Evolutionary conservation across 1,140 invertebrate species (phyloP).

Genomic region (Conopomorpha cramerella): DNA sequence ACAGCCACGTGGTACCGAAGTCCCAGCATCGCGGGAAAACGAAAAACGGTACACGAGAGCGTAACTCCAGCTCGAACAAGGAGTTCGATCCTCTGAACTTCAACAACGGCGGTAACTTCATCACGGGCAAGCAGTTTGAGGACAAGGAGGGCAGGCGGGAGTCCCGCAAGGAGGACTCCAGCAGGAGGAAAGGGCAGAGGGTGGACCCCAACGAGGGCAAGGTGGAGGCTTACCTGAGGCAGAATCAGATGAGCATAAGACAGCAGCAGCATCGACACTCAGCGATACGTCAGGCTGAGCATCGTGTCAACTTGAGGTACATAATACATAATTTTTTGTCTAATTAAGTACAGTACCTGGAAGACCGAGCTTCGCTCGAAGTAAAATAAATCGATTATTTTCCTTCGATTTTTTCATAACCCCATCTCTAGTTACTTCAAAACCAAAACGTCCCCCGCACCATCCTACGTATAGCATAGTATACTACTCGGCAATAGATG

Average conservation of each 20-base stretch:
- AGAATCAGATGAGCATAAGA: constrained; percentile 49
- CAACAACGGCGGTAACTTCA: constrained; percentile 53
- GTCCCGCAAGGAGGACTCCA: too few species aligned
- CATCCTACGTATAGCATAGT: too few species aligned
- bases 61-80: constrained; percentile 16
- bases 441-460: too few species aligned
- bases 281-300: constrained; percentile 49
- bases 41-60: constrained; percentile 10
- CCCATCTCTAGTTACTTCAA: too few species aligned
- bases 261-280: constrained; percentile 47
- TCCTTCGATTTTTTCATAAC: too few species aligned
- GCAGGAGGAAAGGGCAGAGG: too few species aligned
- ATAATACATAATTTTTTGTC: too few species aligned
- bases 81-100: constrained; percentile 55
- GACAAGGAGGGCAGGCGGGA: constrained; percentile 1
- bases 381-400: too few species aligned
- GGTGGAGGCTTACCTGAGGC: constrained; percentile 49
- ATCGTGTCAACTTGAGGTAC: constrained; percentile 53
- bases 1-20: constrained; percentile 54
- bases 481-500: too few species aligned
- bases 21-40: constrained; percentile 33
- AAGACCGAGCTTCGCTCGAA: too few species aligned
- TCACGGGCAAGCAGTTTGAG: constrained; percentile 18
- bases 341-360: too few species aligned
- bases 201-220: constrained; percentile 37